Evolutionary conservation across 2,113 vertebrate species (phyloP).

Genomic region (Chloropsis cyanopogon): DNA sequence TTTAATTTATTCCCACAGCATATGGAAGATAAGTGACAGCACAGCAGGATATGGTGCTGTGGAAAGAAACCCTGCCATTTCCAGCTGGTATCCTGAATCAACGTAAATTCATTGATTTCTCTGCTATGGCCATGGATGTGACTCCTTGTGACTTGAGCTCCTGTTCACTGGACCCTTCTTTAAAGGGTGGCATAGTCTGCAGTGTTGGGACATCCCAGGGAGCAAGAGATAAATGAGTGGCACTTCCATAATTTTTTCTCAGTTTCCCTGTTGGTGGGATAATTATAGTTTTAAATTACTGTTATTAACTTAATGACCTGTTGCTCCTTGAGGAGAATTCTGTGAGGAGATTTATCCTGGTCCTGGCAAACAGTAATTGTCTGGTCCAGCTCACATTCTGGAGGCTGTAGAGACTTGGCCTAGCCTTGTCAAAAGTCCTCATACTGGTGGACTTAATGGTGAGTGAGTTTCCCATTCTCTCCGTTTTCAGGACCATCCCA

Average conservation of each 20-base stretch:
- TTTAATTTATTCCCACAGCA: not conserved
- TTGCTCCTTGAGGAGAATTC: not conserved
- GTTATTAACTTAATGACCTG: not conserved
- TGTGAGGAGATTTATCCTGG: not conserved
- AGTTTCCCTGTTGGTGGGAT: not conserved
- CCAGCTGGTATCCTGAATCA: not conserved
- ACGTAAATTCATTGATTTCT: conserved; percentile 1
- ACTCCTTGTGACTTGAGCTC: not conserved
- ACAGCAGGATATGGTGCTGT: not conserved
- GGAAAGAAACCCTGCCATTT: not conserved
- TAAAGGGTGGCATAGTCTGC: not conserved
- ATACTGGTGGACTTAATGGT: not conserved
- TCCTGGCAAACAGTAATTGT: not conserved
- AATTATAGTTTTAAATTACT: not conserved
- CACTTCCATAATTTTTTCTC: not conserved
- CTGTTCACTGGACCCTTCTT: not conserved
- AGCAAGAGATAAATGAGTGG: not conserved
- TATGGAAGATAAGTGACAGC: not conserved
- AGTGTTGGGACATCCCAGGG: not conserved
- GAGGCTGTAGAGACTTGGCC: not conserved
- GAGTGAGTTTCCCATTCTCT: not conserved
- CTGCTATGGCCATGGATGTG: not conserved
- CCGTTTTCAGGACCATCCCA: not conserved
- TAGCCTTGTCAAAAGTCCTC: not conserved
- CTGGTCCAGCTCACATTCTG: not conserved